Base-by-base conservation (phyloP, 2,797 vertebrate genomes). In the Danionella dracula region DNA sequence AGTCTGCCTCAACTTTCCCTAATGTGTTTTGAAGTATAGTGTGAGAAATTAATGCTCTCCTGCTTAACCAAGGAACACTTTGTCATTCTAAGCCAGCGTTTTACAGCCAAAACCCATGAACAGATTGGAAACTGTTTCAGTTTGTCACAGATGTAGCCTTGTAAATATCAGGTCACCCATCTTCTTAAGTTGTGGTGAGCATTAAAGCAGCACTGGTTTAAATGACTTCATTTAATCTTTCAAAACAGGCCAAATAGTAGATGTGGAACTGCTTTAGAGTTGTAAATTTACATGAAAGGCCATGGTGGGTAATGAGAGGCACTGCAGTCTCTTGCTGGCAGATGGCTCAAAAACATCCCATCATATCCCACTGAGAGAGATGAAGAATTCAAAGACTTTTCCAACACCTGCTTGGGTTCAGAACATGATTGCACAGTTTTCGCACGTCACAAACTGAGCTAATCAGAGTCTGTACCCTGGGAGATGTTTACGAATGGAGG, bases 331-430 rank as follows among this genome's bases (percentile, higher is more conserved):
- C 53, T 44, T 66, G 53, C 34, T 35, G 57, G 44, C 64, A 66
- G 64, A 66, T 66, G 64, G 53, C 34, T 66, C 53, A 66, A 57
- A 66, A 66, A 66, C 64, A 66, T 66, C 23, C 23, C 23, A 27
- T 27, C 42, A 49, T 57, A 66, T 66, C 64, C 51, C 64, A 49
- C 64, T 31, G 64, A 57, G 64, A 57, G 53, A 57, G 64, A 66
- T 66, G 49, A 66, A 66, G 54, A 57, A 66, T 66, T 57, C 44
- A 66, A 66, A 66, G 64, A 23, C 44, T 49, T 61, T 57, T 48
- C 21, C 48, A 66, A 57, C 64, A 66, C 53, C 64, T 66, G 64
- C 64, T 66, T 57, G 32, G 20, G 53, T 56, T 66, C 53, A 46
- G 16, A 17, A 32, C 1, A 12, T 53, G 56, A 48, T 66, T 56